A percentile compares a stretch with the other conserved stretches of the same genome.
These are phyloP conservation scores for Crocallis elinguaria DNA, from an alignment of 2,888 invertebrate genomes.

Conservation along the genomic window DNA sequence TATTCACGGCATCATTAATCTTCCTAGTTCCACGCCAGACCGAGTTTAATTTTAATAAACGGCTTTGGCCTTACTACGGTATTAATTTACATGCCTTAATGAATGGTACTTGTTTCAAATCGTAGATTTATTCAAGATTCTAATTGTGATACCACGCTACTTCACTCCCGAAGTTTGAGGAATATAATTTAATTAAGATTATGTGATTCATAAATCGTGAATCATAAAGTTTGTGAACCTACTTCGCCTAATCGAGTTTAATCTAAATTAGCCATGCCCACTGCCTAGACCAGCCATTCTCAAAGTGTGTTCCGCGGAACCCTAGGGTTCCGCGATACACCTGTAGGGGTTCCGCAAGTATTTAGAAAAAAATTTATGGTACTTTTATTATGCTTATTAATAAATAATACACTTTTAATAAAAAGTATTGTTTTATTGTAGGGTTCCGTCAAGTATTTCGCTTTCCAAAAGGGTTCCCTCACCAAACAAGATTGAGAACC, in stretches of 20 bases:
- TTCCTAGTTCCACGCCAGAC: conserved; percentile 81
- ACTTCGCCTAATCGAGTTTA: conserved; percentile 31
- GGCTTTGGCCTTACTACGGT: conserved; percentile 70
- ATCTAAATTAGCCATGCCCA: conserved; percentile 39
- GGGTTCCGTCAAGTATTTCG: too few relatives aligned
- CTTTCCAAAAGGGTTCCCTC: too few relatives aligned
- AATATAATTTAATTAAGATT: conserved; percentile 33
- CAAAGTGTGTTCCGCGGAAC: too few relatives aligned
- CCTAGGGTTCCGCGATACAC: too few relatives aligned
- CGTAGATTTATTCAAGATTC: conserved; percentile 53
- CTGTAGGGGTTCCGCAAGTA: too few relatives aligned
- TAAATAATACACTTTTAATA: too few relatives aligned
- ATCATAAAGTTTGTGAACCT: conserved; percentile 30
- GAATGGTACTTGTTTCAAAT: conserved; percentile 62
- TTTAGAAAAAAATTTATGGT: too few relatives aligned
- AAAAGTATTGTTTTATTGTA: too few relatives aligned
- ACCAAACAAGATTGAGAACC: too few relatives aligned
- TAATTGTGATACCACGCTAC: conserved; percentile 46
- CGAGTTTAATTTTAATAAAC: conserved; percentile 84
- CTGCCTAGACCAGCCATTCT: too few relatives aligned
- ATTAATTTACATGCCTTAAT: conserved; percentile 77
- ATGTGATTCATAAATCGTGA: conserved; percentile 33
- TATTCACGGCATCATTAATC: conserved; percentile 83
- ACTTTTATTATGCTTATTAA: too few relatives aligned
- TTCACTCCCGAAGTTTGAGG: conserved; percentile 20